phyloP scores from a whole-genome alignment of 2,113 vertebrate species.

The Takifugu flavidus region DNA sequence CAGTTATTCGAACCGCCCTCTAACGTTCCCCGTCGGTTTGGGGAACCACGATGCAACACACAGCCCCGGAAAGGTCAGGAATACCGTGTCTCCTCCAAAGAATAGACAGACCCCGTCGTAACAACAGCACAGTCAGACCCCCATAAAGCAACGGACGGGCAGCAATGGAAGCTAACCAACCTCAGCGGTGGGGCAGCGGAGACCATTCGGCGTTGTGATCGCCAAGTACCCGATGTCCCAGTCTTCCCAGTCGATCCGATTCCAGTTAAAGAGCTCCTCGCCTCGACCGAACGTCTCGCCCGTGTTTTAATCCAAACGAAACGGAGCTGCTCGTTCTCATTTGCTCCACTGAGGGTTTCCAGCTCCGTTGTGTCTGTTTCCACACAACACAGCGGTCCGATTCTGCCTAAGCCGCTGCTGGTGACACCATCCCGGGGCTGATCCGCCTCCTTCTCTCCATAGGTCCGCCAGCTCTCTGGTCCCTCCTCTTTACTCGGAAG shows the following conservation, averaged over 20 bases:
- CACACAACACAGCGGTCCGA: slow-evolving; percentile 51
- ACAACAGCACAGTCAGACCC: slow-evolving; percentile 50
- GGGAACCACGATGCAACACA: slow-evolving; percentile 6
- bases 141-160: slow-evolving; percentile 34
- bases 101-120: slow-evolving; percentile 60
- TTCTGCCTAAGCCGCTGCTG: slow-evolving; percentile 49
- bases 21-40: background rate
- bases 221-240: slow-evolving; percentile 28
- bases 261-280: slow-evolving; percentile 10
- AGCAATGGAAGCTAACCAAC: slow-evolving; percentile 68
- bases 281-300: slow-evolving; percentile 28
- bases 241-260: slow-evolving; percentile 26
- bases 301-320: slow-evolving; percentile 66
- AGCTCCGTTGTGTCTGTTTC: slow-evolving; percentile 49
- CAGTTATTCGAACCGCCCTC: background rate
- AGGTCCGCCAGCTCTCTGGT: slow-evolving; percentile 54
- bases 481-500: slow-evolving; percentile 50
- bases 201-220: slow-evolving; percentile 53
- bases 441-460: slow-evolving; percentile 65
- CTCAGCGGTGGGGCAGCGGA: slow-evolving; percentile 55
- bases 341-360: slow-evolving; percentile 51
- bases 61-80: slow-evolving; percentile 47
- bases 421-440: slow-evolving; percentile 49
- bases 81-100: slow-evolving; percentile 52
- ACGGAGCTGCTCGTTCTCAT: slow-evolving; percentile 48